A percentile compares a stretch with the other conserved stretches of the same genome.
These are phyloP conservation scores for Apodemia duryi DNA, from an alignment of 2,888 invertebrate species.

Conservation along the genomic window DNA sequence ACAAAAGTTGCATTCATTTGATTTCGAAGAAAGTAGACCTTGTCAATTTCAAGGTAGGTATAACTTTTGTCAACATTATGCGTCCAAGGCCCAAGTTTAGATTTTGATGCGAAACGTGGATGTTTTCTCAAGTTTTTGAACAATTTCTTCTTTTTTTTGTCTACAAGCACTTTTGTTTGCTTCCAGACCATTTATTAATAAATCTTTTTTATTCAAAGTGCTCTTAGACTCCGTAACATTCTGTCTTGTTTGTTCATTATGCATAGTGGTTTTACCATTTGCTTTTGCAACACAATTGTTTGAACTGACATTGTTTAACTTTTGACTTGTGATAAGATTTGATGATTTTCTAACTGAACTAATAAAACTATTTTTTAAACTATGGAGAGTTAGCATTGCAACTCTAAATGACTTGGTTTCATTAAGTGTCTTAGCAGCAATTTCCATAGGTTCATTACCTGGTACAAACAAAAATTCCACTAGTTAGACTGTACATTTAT, in stretches of 20 bases:
- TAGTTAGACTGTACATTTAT: too few relatives aligned
- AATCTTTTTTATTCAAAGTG: not conserved
- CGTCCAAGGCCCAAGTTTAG: too few relatives aligned
- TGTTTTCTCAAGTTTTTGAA: not conserved
- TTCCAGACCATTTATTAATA: not conserved
- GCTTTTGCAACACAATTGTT: not conserved
- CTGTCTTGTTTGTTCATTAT: not conserved
- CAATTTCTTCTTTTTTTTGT: not conserved
- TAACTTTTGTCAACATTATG: too few relatives aligned
- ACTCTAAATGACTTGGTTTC: not conserved
- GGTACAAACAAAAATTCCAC: not conserved
- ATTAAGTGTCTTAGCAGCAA: not conserved
- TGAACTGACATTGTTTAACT: not conserved
- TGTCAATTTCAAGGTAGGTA: too few relatives aligned
- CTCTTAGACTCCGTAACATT: not conserved
- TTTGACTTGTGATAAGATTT: not conserved
- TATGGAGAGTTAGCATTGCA: constrained; percentile 7
- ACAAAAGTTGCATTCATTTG: too few relatives aligned
- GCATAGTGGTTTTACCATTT: not conserved
- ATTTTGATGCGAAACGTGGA: too few relatives aligned
- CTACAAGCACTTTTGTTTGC: not conserved
- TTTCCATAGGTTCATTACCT: not conserved
- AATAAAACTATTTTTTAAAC: constrained; percentile 12
- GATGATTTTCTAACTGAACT: not conserved
- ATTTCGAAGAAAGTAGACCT: too few relatives aligned